Evolutionary conservation across 2,113 vertebrate species (phyloP).

Genomic region (Myrmophylax atrothorax): DNA sequence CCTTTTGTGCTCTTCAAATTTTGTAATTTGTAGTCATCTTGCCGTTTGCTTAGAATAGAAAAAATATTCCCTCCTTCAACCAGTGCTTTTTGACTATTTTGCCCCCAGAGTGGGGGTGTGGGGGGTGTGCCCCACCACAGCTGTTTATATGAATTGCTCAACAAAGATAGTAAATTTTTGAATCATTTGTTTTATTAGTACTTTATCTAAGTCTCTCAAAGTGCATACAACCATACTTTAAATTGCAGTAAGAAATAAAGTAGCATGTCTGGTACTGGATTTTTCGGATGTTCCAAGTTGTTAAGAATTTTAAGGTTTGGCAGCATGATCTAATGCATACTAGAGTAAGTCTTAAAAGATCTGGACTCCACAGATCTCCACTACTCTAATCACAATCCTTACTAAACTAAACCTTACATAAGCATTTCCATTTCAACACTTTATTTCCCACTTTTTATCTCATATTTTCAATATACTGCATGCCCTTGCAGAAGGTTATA

Average conservation of each 20-base stretch:
- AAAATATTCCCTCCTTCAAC: not conserved
- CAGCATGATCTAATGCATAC: not conserved
- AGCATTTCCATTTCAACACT: slow-evolving; percentile 5
- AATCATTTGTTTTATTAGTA: not conserved
- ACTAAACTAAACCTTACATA: not conserved
- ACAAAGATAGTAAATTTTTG: not conserved
- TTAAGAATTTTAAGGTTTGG: not conserved
- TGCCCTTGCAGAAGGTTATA: not conserved
- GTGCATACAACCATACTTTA: not conserved
- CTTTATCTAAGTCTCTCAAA: not conserved
- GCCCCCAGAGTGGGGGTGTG: not conserved
- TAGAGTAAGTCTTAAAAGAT: not conserved
- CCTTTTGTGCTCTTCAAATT: not conserved
- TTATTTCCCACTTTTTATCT: not conserved
- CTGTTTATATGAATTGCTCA: not conserved
- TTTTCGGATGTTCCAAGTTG: not conserved
- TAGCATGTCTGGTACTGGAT: not conserved
- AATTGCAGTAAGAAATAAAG: not conserved
- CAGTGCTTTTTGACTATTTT: not conserved
- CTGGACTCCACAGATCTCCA: not conserved
- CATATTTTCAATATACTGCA: not conserved
- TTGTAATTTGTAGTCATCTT: not conserved
- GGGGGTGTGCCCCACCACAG: not conserved
- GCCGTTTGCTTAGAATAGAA: not conserved
- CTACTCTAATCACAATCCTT: not conserved